A percentile compares a stretch with the other conserved stretches of the same genome.
phyloP scores from a whole-genome alignment of 2,797 vertebrate genomes.

The Sebastolobus alascanus region DNA sequence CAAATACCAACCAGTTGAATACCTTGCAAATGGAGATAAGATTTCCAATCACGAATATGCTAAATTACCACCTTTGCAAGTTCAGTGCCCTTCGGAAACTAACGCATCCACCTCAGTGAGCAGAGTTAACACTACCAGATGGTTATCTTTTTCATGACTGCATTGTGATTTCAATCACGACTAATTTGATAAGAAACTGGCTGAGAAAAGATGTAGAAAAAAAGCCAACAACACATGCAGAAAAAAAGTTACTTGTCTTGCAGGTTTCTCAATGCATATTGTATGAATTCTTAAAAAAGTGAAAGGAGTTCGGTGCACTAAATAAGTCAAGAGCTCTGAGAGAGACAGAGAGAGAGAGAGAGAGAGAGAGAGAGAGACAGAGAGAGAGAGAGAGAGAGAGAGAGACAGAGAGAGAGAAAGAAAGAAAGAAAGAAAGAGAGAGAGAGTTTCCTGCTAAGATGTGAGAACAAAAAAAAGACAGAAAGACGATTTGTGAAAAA shows the following conservation, averaged over 20 bases:
- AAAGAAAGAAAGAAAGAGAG: neutral
- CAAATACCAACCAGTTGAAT: neutral
- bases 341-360: neutral
- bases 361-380: neutral
- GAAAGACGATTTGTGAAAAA: neutral
- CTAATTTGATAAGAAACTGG: constrained; percentile 2
- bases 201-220: neutral
- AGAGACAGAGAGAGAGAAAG: neutral
- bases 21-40: neutral
- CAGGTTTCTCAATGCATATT: constrained; percentile 43
- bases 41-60: neutral
- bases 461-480: constrained; percentile 6
- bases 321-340: constrained; percentile 54
- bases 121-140: constrained; percentile 10
- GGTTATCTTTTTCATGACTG: neutral
- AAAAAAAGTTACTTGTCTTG: constrained; percentile 3
- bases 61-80: neutral
- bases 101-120: neutral
- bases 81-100: neutral
- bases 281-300: constrained; percentile 46
- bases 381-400: neutral
- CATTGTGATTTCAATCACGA: neutral
- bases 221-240: neutral
- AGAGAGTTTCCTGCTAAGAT: neutral
- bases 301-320: constrained; percentile 17